Percentiles rank a stretch among this genome's conserved stretches.
These are phyloP conservation scores for Andricus curvator DNA, from an alignment of 2,888 invertebrate species.

Conservation along the genomic window DNA sequence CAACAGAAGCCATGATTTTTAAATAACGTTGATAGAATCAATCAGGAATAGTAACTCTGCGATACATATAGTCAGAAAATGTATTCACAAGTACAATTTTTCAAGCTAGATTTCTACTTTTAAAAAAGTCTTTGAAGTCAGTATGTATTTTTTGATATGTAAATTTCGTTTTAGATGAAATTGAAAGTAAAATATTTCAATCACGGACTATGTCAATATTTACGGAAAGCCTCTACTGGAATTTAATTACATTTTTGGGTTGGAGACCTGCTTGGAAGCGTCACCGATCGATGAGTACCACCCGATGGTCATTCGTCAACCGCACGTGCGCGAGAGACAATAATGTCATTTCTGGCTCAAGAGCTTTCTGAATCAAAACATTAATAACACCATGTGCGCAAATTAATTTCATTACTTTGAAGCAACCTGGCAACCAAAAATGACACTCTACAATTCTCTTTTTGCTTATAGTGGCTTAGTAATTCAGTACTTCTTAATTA, in stretches of 20 bases:
- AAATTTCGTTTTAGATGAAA: too few relatives aligned
- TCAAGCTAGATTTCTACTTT: too few relatives aligned
- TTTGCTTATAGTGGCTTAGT: neutral
- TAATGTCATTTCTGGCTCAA: neutral
- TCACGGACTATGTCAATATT: neutral
- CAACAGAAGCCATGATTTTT: neutral
- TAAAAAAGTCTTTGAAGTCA: neutral
- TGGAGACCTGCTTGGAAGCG: conserved; percentile 20
- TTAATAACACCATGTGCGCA: conserved; percentile 1
- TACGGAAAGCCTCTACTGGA: neutral
- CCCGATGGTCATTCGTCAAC: conserved; percentile 28
- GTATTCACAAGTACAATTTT: neutral
- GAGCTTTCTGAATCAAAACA: conserved; percentile 11
- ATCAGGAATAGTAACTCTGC: too few relatives aligned
- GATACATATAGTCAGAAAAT: neutral
- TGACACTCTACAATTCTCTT: conserved; percentile 6
- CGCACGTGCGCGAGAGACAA: conserved; percentile 12
- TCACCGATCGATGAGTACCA: conserved; percentile 4
- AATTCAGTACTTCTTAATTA: conserved; percentile 16
- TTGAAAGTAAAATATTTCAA: neutral
- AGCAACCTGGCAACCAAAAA: neutral
- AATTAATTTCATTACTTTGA: conserved; percentile 14
- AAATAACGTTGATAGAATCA: too few relatives aligned
- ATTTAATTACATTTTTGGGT: conserved; percentile 22
- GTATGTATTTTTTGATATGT: too few relatives aligned